These are phyloP conservation scores for Mylabris phalerata DNA, from an alignment of 1,140 invertebrate species.

Conservation along the genomic window DNA sequence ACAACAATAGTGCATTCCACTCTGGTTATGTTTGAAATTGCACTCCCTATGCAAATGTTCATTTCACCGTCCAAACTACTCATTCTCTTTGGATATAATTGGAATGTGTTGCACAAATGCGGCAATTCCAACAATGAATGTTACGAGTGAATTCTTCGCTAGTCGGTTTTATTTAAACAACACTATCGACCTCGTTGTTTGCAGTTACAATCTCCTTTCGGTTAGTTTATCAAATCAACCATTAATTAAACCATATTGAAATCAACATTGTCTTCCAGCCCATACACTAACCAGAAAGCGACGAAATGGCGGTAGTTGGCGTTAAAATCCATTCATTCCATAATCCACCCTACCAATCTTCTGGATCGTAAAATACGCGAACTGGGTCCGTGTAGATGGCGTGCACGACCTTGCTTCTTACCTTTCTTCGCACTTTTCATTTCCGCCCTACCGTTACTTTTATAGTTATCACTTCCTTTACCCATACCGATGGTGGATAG, in stretches of 20 bases:
- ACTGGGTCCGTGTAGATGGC: constrained; percentile 35
- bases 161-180: too few relatives aligned
- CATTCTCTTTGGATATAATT: constrained; percentile 21
- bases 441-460: constrained; percentile 38
- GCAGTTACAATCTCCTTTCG: too few relatives aligned
- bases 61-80: constrained; percentile 21
- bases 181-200: too few relatives aligned
- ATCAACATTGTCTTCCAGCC: neutral
- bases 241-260: neutral
- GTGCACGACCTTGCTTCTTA: constrained; percentile 36
- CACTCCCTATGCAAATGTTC: constrained; percentile 19
- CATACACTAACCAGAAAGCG: too few relatives aligned
- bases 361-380: constrained; percentile 35
- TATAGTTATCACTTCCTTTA: constrained; percentile 41
- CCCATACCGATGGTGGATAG: neutral
- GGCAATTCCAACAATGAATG: constrained; percentile 21
- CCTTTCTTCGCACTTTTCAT: constrained; percentile 41
- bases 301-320: neutral
- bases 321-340: constrained; percentile 21
- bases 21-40: neutral
- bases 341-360: constrained; percentile 34
- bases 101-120: constrained; percentile 24
- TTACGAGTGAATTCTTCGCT: constrained; percentile 12
- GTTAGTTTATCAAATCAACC: neutral
- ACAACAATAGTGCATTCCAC: too few relatives aligned